These are phyloP conservation scores for Coendou prehensilis DNA, from an alignment of 2,797 vertebrate species.

Conservation along the genomic window DNA sequence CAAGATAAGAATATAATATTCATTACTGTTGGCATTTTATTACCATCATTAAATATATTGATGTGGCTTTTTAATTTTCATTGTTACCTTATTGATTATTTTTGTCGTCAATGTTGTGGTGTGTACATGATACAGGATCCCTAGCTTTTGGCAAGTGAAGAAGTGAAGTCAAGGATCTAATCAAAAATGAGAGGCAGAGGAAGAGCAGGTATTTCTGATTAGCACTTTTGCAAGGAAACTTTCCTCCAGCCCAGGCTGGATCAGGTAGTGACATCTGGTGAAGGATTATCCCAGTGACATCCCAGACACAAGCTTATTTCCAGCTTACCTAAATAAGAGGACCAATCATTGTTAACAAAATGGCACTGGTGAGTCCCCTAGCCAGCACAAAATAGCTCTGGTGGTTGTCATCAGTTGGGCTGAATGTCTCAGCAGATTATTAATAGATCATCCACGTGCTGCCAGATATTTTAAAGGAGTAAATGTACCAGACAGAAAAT, in stretches of 20 bases:
- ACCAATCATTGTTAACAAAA: background rate
- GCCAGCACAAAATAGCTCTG: background rate
- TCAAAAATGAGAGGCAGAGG: background rate
- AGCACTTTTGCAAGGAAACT: background rate
- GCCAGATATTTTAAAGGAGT: background rate
- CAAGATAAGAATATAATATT: background rate
- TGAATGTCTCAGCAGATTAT: background rate
- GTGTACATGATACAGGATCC: background rate
- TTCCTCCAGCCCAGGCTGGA: background rate
- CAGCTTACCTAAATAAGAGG: background rate
- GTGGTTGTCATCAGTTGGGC: background rate
- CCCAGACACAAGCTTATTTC: background rate
- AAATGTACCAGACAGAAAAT: background rate
- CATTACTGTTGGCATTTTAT: background rate
- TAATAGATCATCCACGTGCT: background rate
- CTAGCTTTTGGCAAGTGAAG: background rate
- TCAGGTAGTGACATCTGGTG: background rate
- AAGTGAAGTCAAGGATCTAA: background rate
- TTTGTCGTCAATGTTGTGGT: background rate
- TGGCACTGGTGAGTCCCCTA: background rate
- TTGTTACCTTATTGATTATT: conserved; percentile 12
- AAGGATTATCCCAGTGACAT: background rate
- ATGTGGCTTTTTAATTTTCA: background rate
- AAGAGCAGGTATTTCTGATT: background rate
- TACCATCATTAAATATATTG: background rate